Conservation (phyloP, 2,113 vertebrate genomes). For the Lontra canadensis region DNA sequence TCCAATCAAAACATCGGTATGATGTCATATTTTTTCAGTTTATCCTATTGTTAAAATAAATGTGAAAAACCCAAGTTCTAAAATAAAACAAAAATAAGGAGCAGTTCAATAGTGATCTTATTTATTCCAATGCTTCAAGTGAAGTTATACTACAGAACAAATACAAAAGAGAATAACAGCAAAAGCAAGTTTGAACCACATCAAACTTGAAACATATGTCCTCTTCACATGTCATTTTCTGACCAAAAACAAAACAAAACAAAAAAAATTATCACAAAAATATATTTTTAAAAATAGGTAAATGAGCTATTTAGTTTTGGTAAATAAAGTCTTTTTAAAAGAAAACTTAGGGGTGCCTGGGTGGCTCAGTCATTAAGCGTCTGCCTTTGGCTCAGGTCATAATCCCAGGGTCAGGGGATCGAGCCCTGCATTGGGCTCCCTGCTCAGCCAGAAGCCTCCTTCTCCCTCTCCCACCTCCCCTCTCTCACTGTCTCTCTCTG, state of each 20-base stretch:
- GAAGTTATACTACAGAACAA: background rate
- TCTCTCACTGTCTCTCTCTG: too few species aligned
- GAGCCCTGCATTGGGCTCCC: too few species aligned
- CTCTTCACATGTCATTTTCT: constrained; percentile 4
- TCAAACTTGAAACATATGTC: background rate
- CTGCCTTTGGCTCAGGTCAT: too few species aligned
- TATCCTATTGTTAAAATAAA: background rate
- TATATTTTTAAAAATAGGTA: constrained; percentile 8
- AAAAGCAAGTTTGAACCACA: background rate
- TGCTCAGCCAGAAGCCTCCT: too few species aligned
- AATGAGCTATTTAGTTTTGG: background rate
- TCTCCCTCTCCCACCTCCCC: too few species aligned
- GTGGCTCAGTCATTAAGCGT: background rate
- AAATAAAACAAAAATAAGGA: background rate
- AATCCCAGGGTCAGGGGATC: too few species aligned
- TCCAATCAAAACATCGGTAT: background rate
- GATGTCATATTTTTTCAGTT: background rate
- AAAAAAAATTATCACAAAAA: background rate
- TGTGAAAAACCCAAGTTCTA: background rate
- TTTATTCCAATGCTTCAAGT: background rate
- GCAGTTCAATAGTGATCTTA: background rate
- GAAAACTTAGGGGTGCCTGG: background rate
- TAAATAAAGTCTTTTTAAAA: background rate
- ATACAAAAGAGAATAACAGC: background rate
- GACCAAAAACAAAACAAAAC: background rate